Evolutionary conservation across 2,888 invertebrate species (phyloP).

Genomic region (Busseola fusca): DNA sequence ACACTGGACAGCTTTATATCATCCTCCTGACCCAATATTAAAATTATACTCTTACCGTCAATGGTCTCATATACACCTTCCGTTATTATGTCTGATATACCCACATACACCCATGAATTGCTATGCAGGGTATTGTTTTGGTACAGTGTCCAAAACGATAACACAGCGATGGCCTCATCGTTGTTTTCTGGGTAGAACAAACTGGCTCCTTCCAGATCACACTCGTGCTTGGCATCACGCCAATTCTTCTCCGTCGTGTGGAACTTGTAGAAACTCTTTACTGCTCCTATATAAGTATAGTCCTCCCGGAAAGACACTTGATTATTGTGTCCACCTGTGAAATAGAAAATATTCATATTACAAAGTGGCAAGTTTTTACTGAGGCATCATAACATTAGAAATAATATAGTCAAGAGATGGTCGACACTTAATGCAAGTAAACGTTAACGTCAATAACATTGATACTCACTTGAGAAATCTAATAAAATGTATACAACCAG

Average conservation of each 20-base stretch:
- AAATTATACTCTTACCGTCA: conserved; percentile 57
- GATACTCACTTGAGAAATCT: conserved; percentile 37
- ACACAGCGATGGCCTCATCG: conserved; percentile 2
- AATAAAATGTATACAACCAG: conserved; percentile 21
- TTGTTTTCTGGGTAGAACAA: conserved; percentile 13
- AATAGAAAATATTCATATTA: background rate
- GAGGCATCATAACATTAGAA: background rate
- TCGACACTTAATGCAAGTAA: no score
- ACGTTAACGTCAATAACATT: background rate
- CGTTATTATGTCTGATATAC: conserved; percentile 51
- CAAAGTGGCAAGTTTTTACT: background rate
- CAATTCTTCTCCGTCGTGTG: background rate
- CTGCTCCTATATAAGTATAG: conserved; percentile 6
- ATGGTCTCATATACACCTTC: conserved; percentile 75
- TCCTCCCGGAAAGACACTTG: conserved; percentile 1
- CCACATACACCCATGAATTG: background rate
- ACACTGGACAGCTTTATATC: background rate
- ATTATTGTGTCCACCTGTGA: conserved; percentile 1
- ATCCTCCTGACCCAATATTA: background rate
- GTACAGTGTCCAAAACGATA: conserved; percentile 8
- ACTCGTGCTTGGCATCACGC: conserved; percentile 10
- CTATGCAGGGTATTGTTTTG: background rate
- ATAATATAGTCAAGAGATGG: no score
- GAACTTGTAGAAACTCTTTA: conserved; percentile 9
- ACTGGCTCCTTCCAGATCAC: conserved; percentile 17